Evolutionary conservation across 2,888 invertebrate genomes (phyloP), one percentile per base, ranked within the genome.

Genomic region (Heliconius hortense): DNA sequence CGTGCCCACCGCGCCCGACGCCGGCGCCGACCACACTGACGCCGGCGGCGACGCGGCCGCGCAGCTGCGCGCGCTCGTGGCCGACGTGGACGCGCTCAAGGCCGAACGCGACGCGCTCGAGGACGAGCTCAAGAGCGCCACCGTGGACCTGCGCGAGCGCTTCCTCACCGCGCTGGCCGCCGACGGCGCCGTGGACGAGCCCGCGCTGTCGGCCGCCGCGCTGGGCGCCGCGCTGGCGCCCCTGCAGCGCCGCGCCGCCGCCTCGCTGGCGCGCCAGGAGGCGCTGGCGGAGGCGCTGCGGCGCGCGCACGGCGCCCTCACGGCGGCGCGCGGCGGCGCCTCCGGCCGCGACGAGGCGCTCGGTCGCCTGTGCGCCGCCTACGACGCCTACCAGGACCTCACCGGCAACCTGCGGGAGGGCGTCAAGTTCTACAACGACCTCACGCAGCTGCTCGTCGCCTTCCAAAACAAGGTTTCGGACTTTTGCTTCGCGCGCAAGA

Each of bases 391-490:
- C 94, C 96, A 96, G 86, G 98, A 99, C 89, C 95, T 99, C 80
- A 96, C 97, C 83, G 96, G 95, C 85, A 99, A 99, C 94, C 95
- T 99, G 79, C 96, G 96, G 85, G 99, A 99, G 93, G 99, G 99
- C 80, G 97, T 97, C 76, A 99, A 99, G 94, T 99, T 99, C 94
- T 97, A 98, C 92, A 98, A 98, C 88, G 97, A 98, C 91, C 94
- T 98, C 79, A 86, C 86, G 72, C 95, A 98, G 95, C 93, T 99
- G 84, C 94, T 99, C 87, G 96, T 99, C 26, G 96, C 97, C 75
- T 98, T 99, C 94, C 99, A 99, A 95, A 98, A 97, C 92, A 99
- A 99, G 94, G 98, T 99, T 84, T 96, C 97, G 11, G 99, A 99
- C 94, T 99, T 97, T 92, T 98, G 98, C 90, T 99, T 99, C 93